Evolutionary conservation across 2,888 invertebrate species (phyloP), one percentile per base, ranked within the genome.

Genomic region (Hirudinaria manillensis): DNA sequence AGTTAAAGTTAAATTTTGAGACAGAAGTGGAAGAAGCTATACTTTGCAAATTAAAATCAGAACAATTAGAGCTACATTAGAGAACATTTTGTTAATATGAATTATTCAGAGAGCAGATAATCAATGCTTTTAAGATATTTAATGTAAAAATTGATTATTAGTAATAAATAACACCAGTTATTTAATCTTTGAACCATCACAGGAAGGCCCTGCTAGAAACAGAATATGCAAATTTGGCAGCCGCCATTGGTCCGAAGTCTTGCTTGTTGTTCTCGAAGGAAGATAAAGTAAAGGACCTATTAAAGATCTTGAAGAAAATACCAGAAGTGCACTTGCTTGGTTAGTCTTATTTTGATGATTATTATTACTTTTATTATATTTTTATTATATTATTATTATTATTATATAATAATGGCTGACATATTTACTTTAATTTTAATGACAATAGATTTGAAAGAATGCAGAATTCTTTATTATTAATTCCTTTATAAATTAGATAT

Each of bases 161-260:
- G 16, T 21, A 19, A 53, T 53, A 53, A 53, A 19, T 65, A n/a
- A 68, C 27, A 29, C 16, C 70, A 72, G 27, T 16, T 56, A n/a
- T 24, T 32, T 1, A 24, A 4, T 32, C 38, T 38, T 27, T 2
- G 16, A 45, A 45, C 3, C 45, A 45, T 45, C 45, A 2, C 55
- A 77, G 77, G n/a, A 75, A 77, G 67, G 71, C 71, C 10, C 61
- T 75, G 34, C 29, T n/a, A 32, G 55, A 55, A 4, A 70, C 75
- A 32, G 75, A 72, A 55, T 75, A 72, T 36, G 45, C 21, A 21
- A 75, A 77, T 34, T 55, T 77, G 51, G 34, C n/a, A 36, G 68
- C 75, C 19, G 21, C 74, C 53, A 74, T 73, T 32, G 16, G 36
- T 21, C 3, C 10, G 21, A 51, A 66, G 34, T 61, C 68, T 2